Conservation (phyloP, 2,113 vertebrate species). For the Crotophaga sulcirostris region DNA sequence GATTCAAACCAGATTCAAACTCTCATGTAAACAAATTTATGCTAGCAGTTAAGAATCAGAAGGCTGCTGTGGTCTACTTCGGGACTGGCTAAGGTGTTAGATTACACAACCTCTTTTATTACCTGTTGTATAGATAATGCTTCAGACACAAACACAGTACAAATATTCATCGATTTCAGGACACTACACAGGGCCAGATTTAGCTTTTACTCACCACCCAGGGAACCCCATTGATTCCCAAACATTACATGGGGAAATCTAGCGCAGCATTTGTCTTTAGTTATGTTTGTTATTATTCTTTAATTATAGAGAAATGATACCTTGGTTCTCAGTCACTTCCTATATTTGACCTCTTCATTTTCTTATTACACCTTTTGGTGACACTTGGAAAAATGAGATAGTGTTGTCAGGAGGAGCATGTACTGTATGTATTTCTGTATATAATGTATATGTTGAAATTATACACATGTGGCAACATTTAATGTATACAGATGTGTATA, state of each 20-base stretch:
- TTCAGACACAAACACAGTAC: not conserved
- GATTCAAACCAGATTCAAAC: not conserved
- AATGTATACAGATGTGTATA: conserved; percentile 75
- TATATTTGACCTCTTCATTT: not conserved
- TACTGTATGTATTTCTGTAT: conserved; percentile 72
- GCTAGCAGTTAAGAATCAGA: conserved; percentile 1
- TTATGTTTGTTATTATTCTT: not conserved
- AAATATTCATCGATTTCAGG: not conserved
- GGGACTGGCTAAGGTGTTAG: conserved; percentile 34
- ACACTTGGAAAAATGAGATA: conserved; percentile 50
- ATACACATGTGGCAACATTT: conserved; percentile 69
- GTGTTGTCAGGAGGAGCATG: conserved; percentile 71
- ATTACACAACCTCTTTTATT: conserved; percentile 36
- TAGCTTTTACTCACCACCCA: not conserved
- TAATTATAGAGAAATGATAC: not conserved
- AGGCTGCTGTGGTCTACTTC: conserved; percentile 39
- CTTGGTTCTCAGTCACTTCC: conserved; percentile 12
- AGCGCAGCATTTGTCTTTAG: not conserved
- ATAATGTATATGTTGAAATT: conserved; percentile 74
- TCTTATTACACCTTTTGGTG: conserved; percentile 35
- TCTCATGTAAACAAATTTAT: not conserved
- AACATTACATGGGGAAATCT: not conserved
- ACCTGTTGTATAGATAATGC: not conserved
- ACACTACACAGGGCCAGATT: not conserved
- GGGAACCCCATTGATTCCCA: not conserved